These are phyloP conservation scores for Phocoena phocoena DNA, from an alignment of 2,113 vertebrate species.

Conservation along the genomic window DNA sequence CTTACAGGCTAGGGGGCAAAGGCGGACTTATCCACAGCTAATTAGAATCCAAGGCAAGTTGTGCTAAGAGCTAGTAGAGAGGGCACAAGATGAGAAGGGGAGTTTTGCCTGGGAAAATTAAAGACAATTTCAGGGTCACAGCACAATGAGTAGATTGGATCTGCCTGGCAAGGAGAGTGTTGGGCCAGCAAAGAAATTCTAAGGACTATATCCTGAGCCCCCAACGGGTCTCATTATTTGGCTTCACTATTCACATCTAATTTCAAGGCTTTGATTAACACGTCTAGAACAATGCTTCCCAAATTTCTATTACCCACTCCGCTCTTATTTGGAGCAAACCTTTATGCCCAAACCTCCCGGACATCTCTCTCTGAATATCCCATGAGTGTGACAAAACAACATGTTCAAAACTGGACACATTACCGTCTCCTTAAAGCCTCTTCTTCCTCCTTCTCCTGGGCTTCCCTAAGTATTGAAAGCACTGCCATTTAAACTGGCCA, in stretches of 20 bases:
- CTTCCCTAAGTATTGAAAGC: neutral
- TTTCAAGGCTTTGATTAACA: neutral
- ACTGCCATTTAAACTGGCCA: neutral
- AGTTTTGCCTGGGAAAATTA: slow-evolving; percentile 28
- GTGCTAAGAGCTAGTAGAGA: neutral
- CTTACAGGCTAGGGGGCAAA: neutral
- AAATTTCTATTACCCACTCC: neutral
- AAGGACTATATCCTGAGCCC: neutral
- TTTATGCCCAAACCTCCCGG: neutral
- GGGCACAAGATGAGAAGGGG: no score
- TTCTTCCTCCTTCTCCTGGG: neutral
- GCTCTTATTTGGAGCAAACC: neutral
- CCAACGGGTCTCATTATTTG: neutral
- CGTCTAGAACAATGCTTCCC: neutral
- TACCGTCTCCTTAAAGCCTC: neutral
- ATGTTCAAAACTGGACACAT: neutral
- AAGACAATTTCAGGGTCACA: neutral
- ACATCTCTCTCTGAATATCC: neutral
- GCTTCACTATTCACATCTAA: neutral
- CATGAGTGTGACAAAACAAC: neutral
- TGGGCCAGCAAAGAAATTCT: neutral
- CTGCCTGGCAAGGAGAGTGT: neutral
- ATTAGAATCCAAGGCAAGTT: neutral
- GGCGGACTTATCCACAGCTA: neutral
- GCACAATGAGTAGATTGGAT: neutral